Percentiles rank a stretch among this genome's conserved stretches.
Evolutionary conservation across 2,888 invertebrate genomes (phyloP).

Genomic region (Teinopalpus imperialis): DNA sequence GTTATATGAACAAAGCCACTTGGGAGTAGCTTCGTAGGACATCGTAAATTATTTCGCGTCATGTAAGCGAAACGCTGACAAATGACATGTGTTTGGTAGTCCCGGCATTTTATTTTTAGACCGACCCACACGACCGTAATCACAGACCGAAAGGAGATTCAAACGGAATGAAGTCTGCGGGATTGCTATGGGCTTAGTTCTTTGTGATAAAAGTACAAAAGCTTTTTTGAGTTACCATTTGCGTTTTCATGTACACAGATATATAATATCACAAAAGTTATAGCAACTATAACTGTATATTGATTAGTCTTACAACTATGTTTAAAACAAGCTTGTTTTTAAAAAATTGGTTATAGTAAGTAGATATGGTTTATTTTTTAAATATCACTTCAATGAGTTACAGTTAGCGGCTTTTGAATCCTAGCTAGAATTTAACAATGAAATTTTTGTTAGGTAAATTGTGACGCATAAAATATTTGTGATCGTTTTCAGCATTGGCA

Average conservation of each 20-base stretch:
- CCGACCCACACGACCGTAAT: conserved; percentile 52
- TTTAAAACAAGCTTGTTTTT: too few species aligned
- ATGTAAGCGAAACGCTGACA: conserved; percentile 67
- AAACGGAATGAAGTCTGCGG: conserved; percentile 27
- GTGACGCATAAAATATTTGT: too few species aligned
- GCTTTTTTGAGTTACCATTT: conserved; percentile 16
- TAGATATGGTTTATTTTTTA: too few species aligned
- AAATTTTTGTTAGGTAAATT: too few species aligned
- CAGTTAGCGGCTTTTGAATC: too few species aligned
- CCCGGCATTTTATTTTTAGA: conserved; percentile 58
- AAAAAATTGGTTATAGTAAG: too few species aligned
- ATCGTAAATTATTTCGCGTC: conserved; percentile 63
- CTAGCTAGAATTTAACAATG: too few species aligned
- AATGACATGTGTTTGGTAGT: conserved; percentile 67
- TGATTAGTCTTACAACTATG: too few species aligned
- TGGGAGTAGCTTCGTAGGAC: conserved; percentile 45
- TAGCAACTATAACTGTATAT: too few species aligned
- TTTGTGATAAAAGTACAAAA: conserved; percentile 27
- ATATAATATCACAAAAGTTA: conserved; percentile 5
- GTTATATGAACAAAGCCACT: conserved; percentile 35
- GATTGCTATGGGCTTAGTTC: conserved; percentile 26
- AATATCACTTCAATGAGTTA: too few species aligned
- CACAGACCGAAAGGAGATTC: conserved; percentile 42
- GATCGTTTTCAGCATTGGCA: too few species aligned
- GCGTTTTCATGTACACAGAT: conserved; percentile 18